Percentiles rank a stretch among this genome's conserved stretches.
phyloP scores from a whole-genome alignment of 2,888 invertebrate genomes.

The Meganola albula region DNA sequence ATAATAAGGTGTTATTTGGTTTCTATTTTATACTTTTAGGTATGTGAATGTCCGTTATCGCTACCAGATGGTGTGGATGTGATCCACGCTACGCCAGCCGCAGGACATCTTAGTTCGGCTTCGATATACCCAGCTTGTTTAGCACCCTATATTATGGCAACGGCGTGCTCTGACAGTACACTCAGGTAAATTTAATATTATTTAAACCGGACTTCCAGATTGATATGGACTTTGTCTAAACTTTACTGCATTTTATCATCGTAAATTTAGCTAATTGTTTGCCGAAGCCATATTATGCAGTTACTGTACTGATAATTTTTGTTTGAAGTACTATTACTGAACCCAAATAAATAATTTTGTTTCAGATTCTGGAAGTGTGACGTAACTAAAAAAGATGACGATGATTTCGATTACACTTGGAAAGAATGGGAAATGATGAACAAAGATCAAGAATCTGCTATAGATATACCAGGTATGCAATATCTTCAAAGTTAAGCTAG shows the following conservation, averaged over 20 bases:
- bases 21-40: slow-evolving; percentile 51
- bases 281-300: no score
- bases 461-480: slow-evolving; percentile 85
- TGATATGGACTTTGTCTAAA: no score
- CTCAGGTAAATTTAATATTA: slow-evolving; percentile 81
- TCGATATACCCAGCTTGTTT: slow-evolving; percentile 99
- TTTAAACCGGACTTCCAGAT: no score
- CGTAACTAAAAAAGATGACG: slow-evolving; percentile 72
- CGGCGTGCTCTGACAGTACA: slow-evolving; percentile 96
- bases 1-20: no score
- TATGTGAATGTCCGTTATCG: slow-evolving; percentile 91
- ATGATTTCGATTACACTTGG: slow-evolving; percentile 83
- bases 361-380: slow-evolving; percentile 90
- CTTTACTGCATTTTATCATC: no score
- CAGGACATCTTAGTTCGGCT: slow-evolving; percentile 97
- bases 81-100: slow-evolving; percentile 95
- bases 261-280: no score
- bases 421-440: slow-evolving; percentile 93
- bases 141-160: slow-evolving; percentile 96
- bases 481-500: no score
- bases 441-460: slow-evolving; percentile 80
- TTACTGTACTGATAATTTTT: no score
- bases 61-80: slow-evolving; percentile 94
- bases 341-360: slow-evolving; percentile 6
- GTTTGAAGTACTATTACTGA: no score